Conservation (phyloP, 2,113 vertebrate genomes). For the Archocentrus centrarchus region DNA sequence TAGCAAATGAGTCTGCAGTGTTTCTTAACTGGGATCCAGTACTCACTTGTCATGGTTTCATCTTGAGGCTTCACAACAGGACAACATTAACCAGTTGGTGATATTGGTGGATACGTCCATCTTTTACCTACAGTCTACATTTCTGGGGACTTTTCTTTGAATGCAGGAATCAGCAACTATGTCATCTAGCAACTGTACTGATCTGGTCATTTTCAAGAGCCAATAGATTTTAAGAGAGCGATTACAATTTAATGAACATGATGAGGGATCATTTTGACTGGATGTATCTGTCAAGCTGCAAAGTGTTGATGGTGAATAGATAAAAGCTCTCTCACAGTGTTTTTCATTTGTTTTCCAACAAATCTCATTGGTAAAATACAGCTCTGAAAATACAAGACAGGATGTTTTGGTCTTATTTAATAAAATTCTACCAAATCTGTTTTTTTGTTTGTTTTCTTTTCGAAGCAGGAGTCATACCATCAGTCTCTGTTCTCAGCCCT, state of each 20-base stretch:
- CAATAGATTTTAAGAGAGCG: no score
- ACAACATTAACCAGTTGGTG: neutral
- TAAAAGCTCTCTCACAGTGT: neutral
- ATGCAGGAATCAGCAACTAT: no score
- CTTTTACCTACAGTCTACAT: neutral
- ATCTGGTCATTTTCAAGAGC: no score
- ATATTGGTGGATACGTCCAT: neutral
- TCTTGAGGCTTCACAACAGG: rapidly evolving
- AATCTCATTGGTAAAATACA: no score
- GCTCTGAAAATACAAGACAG: neutral
- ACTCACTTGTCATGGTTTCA: no score
- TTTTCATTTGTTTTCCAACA: neutral
- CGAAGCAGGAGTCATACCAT: neutral
- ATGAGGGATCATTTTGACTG: neutral
- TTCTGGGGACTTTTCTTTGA: neutral
- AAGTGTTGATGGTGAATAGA: neutral
- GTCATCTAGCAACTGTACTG: no score
- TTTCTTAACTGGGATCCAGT: neutral
- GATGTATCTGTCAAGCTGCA: no score
- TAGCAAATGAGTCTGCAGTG: neutral
- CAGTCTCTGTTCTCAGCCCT: neutral
- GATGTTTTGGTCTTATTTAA: neutral
- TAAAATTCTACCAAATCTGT: neutral
- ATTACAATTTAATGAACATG: neutral
- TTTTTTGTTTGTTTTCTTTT: no score